Evolutionary conservation across 1,140 invertebrate genomes (phyloP), one percentile per base, ranked within the genome.

Genomic region (Drosophila gunungcola): DNA sequence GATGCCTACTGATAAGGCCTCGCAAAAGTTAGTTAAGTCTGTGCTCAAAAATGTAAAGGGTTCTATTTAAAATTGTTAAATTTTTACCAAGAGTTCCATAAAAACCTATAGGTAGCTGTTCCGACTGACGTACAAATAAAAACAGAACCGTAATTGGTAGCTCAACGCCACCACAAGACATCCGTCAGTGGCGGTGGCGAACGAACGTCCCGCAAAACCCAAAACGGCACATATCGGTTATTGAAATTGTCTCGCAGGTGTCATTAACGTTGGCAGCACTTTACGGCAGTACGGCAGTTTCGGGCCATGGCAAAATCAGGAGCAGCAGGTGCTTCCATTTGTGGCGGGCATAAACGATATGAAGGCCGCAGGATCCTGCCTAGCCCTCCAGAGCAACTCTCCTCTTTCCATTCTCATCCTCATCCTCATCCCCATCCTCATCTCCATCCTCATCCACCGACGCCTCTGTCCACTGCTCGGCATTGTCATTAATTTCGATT

Each of bases 201-300:
- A 52, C 10, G 41, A 54, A 36, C 53, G 53, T 36, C 60, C 56
- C 67, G 32, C 60, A 62, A 68, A 84, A 52, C 73, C 76, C 52
- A 39, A 89, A 84, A 78, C 65, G 77, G 62, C 65, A 74, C 69
- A 90, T 72, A 84, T 89, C 67, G 84, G 84, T 89, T 89, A 84
- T 89, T 90, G 84, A 89, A 89, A 89, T 80, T 80, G 84, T 89
- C 84, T 89, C 84, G 69, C 85, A 84, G 84, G 80, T 89, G 84
- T 80, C 80, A 84, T 89, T 89, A 89, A 89, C 77, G 84, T 80
- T 54, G 68, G 48, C 62, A 65, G 63, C 64, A 61, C 60, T 75
- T 56, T 61, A 67, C 75, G 42, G 38, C 34, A 21, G 16, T 21
- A 21, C 61, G 38, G 52, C 45, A 53, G 36, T 41, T 36, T 46